Evolutionary conservation across 2,888 invertebrate genomes (phyloP).

Genomic region (Drosophila cyrtoloma): DNA sequence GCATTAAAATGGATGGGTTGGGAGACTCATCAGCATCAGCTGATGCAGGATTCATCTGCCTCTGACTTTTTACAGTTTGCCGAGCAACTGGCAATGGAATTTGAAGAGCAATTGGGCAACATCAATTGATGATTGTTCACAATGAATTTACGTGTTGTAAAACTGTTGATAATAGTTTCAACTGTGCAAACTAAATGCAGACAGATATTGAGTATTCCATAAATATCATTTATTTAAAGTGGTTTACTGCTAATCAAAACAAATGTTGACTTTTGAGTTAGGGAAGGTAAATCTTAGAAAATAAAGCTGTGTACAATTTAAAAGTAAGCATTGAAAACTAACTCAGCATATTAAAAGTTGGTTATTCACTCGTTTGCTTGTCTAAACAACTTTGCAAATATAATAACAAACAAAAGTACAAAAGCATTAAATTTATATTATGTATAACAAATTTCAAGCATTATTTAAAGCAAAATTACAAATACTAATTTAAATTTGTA

Average conservation of each 20-base stretch:
- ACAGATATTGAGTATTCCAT: neutral
- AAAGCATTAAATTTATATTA: neutral
- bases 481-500: neutral
- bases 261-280: neutral
- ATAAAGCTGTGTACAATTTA: neutral
- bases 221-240: neutral
- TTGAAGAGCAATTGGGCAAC: conserved; percentile 39
- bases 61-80: conserved; percentile 38
- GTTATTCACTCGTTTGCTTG: neutral
- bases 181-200: neutral
- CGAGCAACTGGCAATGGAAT: conserved; percentile 8
- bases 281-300: neutral
- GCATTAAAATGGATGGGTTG: neutral
- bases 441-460: neutral
- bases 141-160: neutral
- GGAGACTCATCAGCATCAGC: neutral
- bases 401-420: neutral
- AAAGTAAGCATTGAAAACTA: neutral
- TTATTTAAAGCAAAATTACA: neutral
- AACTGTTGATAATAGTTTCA: neutral
- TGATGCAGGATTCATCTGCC: conserved; percentile 32
- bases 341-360: neutral
- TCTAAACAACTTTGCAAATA: neutral
- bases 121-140: conserved; percentile 18
- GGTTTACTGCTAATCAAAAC: neutral